Conservation (phyloP, 2,888 invertebrate genomes). For the Zygogramma bicolorata region DNA sequence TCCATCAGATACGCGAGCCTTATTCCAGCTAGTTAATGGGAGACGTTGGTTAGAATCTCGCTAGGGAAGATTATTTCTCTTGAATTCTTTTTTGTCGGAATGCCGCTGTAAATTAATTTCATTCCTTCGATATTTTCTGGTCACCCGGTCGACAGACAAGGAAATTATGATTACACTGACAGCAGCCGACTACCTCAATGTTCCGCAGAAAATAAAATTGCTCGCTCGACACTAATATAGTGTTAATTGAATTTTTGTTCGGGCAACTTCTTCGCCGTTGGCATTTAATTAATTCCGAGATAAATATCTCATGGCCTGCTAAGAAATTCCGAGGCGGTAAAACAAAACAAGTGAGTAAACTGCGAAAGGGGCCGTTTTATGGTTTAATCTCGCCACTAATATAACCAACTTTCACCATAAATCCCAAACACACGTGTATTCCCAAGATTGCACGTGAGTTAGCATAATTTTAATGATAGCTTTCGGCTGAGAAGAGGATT, state of each 20-base stretch:
- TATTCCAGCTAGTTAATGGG: too few relatives aligned
- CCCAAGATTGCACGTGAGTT: conserved; percentile 52
- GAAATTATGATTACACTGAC: not conserved
- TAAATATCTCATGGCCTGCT: conserved; percentile 51
- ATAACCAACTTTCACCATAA: conserved; percentile 58
- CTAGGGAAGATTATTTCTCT: too few relatives aligned
- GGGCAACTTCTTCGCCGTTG: conserved; percentile 22
- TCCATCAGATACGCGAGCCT: too few relatives aligned
- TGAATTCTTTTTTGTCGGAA: too few relatives aligned
- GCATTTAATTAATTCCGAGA: conserved; percentile 48
- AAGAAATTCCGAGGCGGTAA: conserved; percentile 50
- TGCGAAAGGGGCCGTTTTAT: conserved; percentile 56
- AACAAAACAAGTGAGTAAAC: conserved; percentile 54
- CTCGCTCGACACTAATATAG: conserved; percentile 10
- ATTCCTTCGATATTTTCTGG: too few relatives aligned
- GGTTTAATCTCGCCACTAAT: conserved; percentile 59
- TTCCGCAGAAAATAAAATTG: not conserved
- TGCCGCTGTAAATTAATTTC: too few relatives aligned
- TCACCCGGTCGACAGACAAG: not conserved
- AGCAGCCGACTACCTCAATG: not conserved
- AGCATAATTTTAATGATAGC: conserved; percentile 44
- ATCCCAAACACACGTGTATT: conserved; percentile 56
- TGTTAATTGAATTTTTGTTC: conserved; percentile 39
- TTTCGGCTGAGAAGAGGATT: conserved; percentile 1
- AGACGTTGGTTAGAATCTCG: too few relatives aligned